These are phyloP conservation scores for Nerophis ophidion DNA, from an alignment of 2,113 vertebrate genomes.

Conservation along the genomic window DNA sequence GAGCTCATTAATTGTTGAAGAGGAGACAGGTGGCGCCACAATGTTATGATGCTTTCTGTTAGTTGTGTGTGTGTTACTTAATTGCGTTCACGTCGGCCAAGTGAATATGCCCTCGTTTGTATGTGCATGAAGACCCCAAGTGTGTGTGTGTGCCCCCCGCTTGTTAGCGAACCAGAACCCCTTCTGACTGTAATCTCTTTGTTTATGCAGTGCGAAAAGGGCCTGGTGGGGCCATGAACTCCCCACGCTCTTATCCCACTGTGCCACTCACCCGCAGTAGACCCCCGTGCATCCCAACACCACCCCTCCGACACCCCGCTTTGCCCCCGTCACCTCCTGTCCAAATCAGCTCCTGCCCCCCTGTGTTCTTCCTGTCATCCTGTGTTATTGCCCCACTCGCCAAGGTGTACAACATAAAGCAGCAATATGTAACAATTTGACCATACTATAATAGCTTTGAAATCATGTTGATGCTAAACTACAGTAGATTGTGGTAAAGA, in stretches of 20 bases:
- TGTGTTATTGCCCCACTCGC: conserved; percentile 27
- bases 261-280: conserved; percentile 65
- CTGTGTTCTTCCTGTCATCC: conserved; percentile 35
- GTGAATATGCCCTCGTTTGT: conserved; percentile 12
- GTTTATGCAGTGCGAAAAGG: conserved; percentile 84
- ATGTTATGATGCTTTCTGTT: conserved; percentile 85
- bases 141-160: conserved; percentile 26
- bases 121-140: conserved; percentile 5
- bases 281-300: conserved; percentile 49
- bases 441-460: background rate
- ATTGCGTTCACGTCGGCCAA: conserved; percentile 6
- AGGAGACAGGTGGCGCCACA: conserved; percentile 83
- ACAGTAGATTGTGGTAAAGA: background rate
- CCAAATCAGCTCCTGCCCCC: background rate
- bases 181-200: conserved; percentile 84
- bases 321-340: conserved; percentile 35
- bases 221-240: conserved; percentile 80
- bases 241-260: conserved; percentile 71
- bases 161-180: conserved; percentile 57
- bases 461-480: background rate
- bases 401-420: too few species aligned
- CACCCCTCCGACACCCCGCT: conserved; percentile 47
- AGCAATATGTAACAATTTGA: too few species aligned
- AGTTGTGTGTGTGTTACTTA: background rate
- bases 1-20: conserved; percentile 83